Evolutionary conservation across 2,797 vertebrate species (phyloP), one percentile per base, ranked within the genome.

Genomic region (Paedocypris micromegethes): DNA sequence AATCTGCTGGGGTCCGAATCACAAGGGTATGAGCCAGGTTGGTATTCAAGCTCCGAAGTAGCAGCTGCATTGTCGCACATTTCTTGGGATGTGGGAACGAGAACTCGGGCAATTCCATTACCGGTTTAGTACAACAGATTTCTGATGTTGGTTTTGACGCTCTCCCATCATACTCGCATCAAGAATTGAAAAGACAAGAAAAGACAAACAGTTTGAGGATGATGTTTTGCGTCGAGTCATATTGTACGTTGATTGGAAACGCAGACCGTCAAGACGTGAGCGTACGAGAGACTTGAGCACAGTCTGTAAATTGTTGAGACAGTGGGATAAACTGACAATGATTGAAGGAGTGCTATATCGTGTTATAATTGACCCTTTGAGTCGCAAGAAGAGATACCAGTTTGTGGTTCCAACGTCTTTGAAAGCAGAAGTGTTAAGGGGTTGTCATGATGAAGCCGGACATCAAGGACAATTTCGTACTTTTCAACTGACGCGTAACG

Each of bases 401-500:
- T 74, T 54, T 46, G 65, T 80, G 4, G 3, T 77, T 2, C 73
- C 72, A 9, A 3, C 5, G 3, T 55, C 9, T 42, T 50, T 76
- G 1, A 61, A 9, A 4, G 44, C 60, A 1, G 63, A 46, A 2
- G 56, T 46, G 2, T n/a, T 79, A n/a, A 6, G 2, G 0, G 80
- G 67, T 6, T 6, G 78, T 2, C 67, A 80, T 3, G 51, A 78
- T 38, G 4, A 55, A 0, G 70, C 64, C 5, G 79, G 74, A 23
- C 73, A 82, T 65, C 68, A 78, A 23, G 67, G 60, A 1, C 77
- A 80, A 9, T 72, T 64, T 5, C 4, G 39, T 0, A 79, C 66
- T 3, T 57, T 76, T 0, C 69, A n/a, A 0, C 64, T 79, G 2
- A 58, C 55, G 6, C 9, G 4, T 4, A 65, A 75, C 8, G 5